These are phyloP conservation scores for Hirtodrosophila histrioides DNA, from an alignment of 2,888 invertebrate genomes.

Conservation along the genomic window DNA sequence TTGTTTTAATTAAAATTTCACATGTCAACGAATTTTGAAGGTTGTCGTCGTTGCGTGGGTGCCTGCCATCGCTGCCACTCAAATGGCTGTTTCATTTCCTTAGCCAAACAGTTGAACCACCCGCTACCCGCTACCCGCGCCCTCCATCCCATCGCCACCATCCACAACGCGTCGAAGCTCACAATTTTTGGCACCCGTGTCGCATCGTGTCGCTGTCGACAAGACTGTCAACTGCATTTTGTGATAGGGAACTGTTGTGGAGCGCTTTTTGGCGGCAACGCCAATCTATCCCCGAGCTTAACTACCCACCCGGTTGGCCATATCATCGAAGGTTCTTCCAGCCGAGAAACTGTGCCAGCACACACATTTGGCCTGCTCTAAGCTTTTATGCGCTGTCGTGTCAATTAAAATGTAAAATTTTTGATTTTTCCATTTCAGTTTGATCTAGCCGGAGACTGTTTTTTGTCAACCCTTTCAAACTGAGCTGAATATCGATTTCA, in stretches of 20 bases:
- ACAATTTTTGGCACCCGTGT: slow-evolving; percentile 30
- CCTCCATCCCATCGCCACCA: neutral
- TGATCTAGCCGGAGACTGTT: no score
- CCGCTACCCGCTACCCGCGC: neutral
- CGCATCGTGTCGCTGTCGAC: slow-evolving; percentile 12
- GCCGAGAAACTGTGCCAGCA: slow-evolving; percentile 32
- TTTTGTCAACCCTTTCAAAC: no score
- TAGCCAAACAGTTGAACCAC: slow-evolving; percentile 25
- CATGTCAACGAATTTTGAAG: slow-evolving; percentile 73
- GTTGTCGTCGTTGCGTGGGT: slow-evolving; percentile 25
- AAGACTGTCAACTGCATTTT: slow-evolving; percentile 60
- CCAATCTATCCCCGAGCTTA: slow-evolving; percentile 54
- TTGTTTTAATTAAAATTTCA: slow-evolving; percentile 78
- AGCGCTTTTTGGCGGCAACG: slow-evolving; percentile 34
- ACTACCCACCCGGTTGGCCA: slow-evolving; percentile 25
- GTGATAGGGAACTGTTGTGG: slow-evolving; percentile 34
- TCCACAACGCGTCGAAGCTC: neutral
- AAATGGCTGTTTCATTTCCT: slow-evolving; percentile 59
- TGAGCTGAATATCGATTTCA: no score
- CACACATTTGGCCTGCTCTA: neutral
- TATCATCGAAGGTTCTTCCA: slow-evolving; percentile 34
- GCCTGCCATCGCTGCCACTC: slow-evolving; percentile 12
- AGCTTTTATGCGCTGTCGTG: neutral
- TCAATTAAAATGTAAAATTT: neutral
- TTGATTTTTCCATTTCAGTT: no score